Percentiles rank a stretch among this genome's conserved stretches.
phyloP scores from a whole-genome alignment of 2,888 invertebrate genomes.

The Phoenoteleia sp. region DNA sequence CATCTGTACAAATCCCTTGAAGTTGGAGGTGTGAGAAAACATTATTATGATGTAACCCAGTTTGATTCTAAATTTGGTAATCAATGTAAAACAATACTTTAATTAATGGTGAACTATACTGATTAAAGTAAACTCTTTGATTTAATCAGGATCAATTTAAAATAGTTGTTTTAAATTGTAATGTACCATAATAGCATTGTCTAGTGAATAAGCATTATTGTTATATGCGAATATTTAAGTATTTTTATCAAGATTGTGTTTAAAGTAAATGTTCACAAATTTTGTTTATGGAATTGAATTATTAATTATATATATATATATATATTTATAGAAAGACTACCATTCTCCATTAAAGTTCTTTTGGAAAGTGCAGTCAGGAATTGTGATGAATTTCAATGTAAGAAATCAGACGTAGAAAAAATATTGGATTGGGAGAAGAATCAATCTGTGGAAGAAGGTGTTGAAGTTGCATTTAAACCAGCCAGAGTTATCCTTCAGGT shows the following conservation, averaged over 20 bases:
- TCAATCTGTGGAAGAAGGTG: constrained; percentile 90
- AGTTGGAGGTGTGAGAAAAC: constrained; percentile 89
- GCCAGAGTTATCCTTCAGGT: constrained; percentile 98
- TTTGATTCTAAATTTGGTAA: constrained; percentile 94
- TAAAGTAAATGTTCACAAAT: no score
- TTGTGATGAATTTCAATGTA: constrained; percentile 98
- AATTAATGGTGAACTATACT: constrained; percentile 57
- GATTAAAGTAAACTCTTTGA: constrained; percentile 44
- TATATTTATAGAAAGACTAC: constrained; percentile 90
- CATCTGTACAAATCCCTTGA: constrained; percentile 89
- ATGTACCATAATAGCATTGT: not conserved
- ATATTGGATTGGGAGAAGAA: constrained; percentile 96
- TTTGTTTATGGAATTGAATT: constrained; percentile 10
- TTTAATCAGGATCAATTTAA: constrained; percentile 31
- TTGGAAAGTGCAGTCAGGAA: constrained; percentile 98
- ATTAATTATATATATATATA: constrained; percentile 22
- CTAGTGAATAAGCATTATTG: no score
- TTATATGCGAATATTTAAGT: no score
- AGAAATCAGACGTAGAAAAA: constrained; percentile 94
- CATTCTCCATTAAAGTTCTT: constrained; percentile 96
- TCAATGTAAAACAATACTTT: constrained; percentile 35
- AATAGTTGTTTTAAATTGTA: not conserved
- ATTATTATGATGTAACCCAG: constrained; percentile 93
- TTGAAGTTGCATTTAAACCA: constrained; percentile 98
- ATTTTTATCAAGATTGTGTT: no score